Percentiles rank a stretch among this genome's conserved stretches.
Evolutionary conservation across 2,113 vertebrate species (phyloP).

Genomic region (Entomyzon cyanotis): DNA sequence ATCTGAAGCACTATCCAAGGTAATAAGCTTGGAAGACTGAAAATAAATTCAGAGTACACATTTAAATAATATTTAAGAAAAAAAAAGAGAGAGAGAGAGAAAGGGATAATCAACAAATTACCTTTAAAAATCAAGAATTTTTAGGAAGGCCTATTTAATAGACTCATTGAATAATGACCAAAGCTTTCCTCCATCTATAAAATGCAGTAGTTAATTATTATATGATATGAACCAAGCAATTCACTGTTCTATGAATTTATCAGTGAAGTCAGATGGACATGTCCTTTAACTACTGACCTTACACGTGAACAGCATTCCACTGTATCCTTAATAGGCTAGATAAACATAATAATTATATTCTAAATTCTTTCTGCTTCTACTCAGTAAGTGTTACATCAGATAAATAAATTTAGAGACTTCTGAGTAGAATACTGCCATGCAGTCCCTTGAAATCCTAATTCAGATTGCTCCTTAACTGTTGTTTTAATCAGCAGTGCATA

Average conservation of each 20-base stretch:
- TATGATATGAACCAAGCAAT: background rate
- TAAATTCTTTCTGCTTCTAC: background rate
- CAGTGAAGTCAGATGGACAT: background rate
- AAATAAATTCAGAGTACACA: background rate
- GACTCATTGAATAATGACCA: background rate
- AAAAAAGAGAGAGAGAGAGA: accelerated
- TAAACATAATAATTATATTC: background rate
- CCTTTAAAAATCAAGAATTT: background rate
- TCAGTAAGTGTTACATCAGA: background rate
- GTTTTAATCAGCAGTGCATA: background rate
- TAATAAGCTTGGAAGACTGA: background rate
- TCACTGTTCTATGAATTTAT: background rate
- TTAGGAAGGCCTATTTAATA: background rate
- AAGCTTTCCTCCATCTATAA: background rate
- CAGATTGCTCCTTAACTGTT: background rate
- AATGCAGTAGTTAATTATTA: background rate
- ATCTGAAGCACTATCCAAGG: background rate
- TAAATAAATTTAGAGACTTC: background rate
- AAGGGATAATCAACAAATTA: background rate
- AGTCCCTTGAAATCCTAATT: background rate
- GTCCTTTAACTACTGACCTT: background rate
- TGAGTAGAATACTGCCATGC: background rate
- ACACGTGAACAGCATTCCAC: background rate
- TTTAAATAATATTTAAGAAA: background rate
- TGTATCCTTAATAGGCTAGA: background rate